Evolutionary conservation across 53 echinoderm and acorn worm species (phyloP).

Genomic region (Mesocentrotus franciscanus): DNA sequence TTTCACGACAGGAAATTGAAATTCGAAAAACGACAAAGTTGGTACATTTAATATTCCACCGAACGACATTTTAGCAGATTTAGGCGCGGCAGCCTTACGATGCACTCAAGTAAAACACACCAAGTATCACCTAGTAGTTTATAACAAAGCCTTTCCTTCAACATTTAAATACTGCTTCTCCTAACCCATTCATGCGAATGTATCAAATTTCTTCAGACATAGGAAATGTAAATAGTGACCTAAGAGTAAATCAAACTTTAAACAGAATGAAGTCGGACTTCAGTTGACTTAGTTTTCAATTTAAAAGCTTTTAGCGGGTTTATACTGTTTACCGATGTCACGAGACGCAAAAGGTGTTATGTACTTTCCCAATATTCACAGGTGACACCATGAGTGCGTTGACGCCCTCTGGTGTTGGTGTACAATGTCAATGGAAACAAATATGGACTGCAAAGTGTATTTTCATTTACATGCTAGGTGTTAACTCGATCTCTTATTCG

Average conservation of each 20-base stretch:
- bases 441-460: no score
- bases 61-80: background rate
- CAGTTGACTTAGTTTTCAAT: slow-evolving; percentile 39
- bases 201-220: slow-evolving; percentile 48
- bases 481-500: background rate
- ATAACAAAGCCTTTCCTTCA: background rate
- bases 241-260: slow-evolving; percentile 26
- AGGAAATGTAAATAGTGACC: background rate
- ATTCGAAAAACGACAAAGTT: slow-evolving; percentile 52
- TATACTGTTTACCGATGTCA: slow-evolving; percentile 17
- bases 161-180: background rate
- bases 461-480: background rate
- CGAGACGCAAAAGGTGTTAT: background rate
- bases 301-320: slow-evolving; percentile 16
- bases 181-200: background rate
- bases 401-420: background rate
- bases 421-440: no score
- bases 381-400: background rate
- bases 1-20: slow-evolving; percentile 47
- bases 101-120: background rate
- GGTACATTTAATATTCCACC: slow-evolving; percentile 13
- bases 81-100: background rate
- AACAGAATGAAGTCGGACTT: slow-evolving; percentile 14
- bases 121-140: background rate
- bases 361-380: background rate